Percentiles rank a stretch among this genome's conserved stretches.
Evolutionary conservation across 1,140 invertebrate genomes (phyloP).

Genomic region (Drosophila fuyamai): DNA sequence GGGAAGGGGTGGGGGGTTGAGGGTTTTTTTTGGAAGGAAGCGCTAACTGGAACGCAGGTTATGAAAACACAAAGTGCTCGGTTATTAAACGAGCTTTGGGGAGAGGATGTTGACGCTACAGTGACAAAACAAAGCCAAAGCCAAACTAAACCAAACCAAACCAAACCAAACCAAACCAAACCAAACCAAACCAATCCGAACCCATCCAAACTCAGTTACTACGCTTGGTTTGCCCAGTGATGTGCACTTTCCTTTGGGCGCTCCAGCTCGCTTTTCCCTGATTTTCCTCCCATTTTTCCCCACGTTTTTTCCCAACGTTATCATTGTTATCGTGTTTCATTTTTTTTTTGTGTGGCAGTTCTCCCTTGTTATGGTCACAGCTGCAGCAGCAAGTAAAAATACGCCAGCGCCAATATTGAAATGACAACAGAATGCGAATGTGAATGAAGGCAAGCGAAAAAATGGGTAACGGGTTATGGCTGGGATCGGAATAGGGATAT

Average conservation of each 20-base stretch:
- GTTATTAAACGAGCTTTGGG: conserved; percentile 63
- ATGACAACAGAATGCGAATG: conserved; percentile 72
- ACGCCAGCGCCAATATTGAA: conserved; percentile 78
- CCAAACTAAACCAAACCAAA: conserved; percentile 37
- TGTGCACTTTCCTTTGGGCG: conserved; percentile 45
- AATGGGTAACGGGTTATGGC: conserved; percentile 40
- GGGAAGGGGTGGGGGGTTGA: not conserved
- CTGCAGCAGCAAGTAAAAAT: conserved; percentile 79
- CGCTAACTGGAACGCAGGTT: conserved; percentile 68
- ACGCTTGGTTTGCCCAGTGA: conserved; percentile 52
- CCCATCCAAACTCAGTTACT: conserved; percentile 66
- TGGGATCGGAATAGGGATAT: conserved; percentile 2
- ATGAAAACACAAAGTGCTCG: conserved; percentile 74
- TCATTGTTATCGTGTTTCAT: conserved; percentile 53
- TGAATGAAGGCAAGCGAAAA: conserved; percentile 23
- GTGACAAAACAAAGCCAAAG: conserved; percentile 53
- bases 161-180: conserved; percentile 38
- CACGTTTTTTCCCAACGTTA: conserved; percentile 40
- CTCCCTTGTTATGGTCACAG: conserved; percentile 67
- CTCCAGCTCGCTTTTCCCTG: conserved; percentile 6
- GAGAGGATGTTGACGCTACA: conserved; percentile 36
- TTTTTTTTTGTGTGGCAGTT: conserved; percentile 36
- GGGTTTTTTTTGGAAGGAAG: conserved; percentile 13
- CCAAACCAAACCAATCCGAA: conserved; percentile 37
- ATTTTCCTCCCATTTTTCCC: conserved; percentile 12